Evolutionary conservation across 2,888 invertebrate species (phyloP), one percentile per base, ranked within the genome.

Genomic region (Pinctada fucata): DNA sequence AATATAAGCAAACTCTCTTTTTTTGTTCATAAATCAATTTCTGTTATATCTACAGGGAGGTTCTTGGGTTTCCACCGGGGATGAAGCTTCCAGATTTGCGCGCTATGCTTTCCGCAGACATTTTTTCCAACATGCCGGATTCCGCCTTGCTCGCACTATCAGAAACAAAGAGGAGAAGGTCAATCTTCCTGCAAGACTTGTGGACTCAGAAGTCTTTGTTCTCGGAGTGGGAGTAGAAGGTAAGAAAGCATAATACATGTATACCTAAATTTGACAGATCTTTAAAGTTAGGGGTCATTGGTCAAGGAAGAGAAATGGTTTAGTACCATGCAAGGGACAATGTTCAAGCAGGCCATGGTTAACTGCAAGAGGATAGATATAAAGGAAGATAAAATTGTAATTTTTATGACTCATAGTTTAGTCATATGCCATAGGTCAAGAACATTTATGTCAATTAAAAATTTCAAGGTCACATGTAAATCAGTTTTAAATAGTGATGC

Each of bases 121-220:
- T 82, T 92, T 92, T 82, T 87, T 91, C 71, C 92, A 92, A 77
- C 91, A 91, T 78, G 84, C 85, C 69, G 92, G 92, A 3, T 92
- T 92, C 84, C 86, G 92, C 10, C 13, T 91, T n/a, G 91, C 84
- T n/a, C 79, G 87, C 51, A 84, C 83, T 49, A 64, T 86, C 3
- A 71, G 77, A 2, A 72, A 78, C 1, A 71, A 63, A 3, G 66
- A 75, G 31, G 75, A 79, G 3, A 76, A 81, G 13, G 68, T 82
- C 3, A 68, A 83, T 2, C 78, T 91, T 5, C 90, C 91, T 31
- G 86, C 86, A 3, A 83, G 88, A 49, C 51, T 88, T 4, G 82
- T 91, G 13, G 81, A 83, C 45, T 87, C 87, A 2, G 83, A 87
- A 16, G 86, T 90, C 2, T 90, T 88, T 79, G 85, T 90, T 1